Conservation (phyloP, 2,888 invertebrate genomes). For the Lepidochitona cinerea region DNA sequence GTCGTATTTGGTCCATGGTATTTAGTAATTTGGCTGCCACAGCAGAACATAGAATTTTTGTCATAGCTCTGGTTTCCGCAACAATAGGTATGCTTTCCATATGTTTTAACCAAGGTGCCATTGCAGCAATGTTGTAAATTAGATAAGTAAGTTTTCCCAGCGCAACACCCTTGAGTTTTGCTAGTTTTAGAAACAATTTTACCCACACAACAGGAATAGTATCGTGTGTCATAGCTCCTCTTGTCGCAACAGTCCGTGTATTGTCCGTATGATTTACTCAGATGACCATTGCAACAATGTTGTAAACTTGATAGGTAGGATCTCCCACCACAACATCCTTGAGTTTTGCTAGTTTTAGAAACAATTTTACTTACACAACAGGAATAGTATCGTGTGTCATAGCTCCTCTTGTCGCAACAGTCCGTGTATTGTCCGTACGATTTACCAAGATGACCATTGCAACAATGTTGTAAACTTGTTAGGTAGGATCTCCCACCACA, state of each 20-base stretch:
- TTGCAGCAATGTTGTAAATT: neutral
- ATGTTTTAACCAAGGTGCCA: neutral
- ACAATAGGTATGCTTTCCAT: neutral
- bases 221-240: neutral
- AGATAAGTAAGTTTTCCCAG: neutral
- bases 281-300: neutral
- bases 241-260: neutral
- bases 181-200: neutral
- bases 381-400: neutral
- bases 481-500: neutral
- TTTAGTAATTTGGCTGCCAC: neutral
- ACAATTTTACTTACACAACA: conserved; percentile 1
- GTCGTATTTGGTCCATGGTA: neutral
- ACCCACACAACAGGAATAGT: neutral
- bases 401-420: neutral
- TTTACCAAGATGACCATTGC: neutral
- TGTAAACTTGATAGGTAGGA: neutral
- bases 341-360: neutral
- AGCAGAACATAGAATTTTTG: neutral
- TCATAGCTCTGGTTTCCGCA: conserved; percentile 1
- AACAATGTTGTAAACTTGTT: neutral
- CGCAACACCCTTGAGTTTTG: neutral
- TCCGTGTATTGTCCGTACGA: neutral
- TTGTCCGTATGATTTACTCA: neutral
- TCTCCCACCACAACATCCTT: neutral